Percentiles rank a stretch among this genome's conserved stretches.
These are phyloP conservation scores for Tetramorium bicarinatum DNA, from an alignment of 2,888 invertebrate genomes.

Conservation along the genomic window DNA sequence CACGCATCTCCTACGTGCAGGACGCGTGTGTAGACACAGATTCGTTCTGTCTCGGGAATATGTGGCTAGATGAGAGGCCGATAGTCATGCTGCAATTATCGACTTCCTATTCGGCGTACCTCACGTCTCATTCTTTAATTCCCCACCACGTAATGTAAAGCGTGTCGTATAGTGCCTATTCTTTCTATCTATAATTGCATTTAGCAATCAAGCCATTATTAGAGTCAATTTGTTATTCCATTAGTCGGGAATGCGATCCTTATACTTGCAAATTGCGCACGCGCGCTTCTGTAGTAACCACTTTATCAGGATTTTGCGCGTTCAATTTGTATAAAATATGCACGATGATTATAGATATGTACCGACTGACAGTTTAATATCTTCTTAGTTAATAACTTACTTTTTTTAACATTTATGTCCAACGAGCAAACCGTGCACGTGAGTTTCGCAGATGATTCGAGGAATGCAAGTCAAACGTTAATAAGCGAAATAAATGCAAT, in stretches of 20 bases:
- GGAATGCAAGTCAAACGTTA: slow-evolving; percentile 30
- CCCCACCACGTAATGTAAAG: background rate
- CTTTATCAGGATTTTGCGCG: background rate
- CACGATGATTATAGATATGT: background rate
- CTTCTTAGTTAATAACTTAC: background rate
- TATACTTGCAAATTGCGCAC: slow-evolving; percentile 16
- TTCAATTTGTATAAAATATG: slow-evolving; percentile 1
- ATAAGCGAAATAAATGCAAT: slow-evolving; percentile 29
- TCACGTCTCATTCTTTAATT: slow-evolving; percentile 11
- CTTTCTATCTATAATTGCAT: slow-evolving; percentile 5
- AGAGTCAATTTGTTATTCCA: slow-evolving; percentile 27
- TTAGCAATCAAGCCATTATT: background rate
- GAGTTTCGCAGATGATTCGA: slow-evolving; percentile 2
- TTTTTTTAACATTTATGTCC: background rate
- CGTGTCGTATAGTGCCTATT: background rate
- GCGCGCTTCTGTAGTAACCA: background rate
- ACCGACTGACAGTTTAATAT: background rate
- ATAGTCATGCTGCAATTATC: slow-evolving; percentile 28
- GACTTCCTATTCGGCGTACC: slow-evolving; percentile 34
- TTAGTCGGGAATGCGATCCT: slow-evolving; percentile 2
- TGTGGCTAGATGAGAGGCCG: background rate
- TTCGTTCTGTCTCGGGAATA: slow-evolving; percentile 24
- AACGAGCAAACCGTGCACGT: background rate
- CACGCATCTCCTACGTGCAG: slow-evolving; percentile 3
- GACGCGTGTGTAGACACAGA: slow-evolving; percentile 1